These are phyloP conservation scores for Machimus atricapillus DNA, from an alignment of 2,888 invertebrate species.

Conservation along the genomic window DNA sequence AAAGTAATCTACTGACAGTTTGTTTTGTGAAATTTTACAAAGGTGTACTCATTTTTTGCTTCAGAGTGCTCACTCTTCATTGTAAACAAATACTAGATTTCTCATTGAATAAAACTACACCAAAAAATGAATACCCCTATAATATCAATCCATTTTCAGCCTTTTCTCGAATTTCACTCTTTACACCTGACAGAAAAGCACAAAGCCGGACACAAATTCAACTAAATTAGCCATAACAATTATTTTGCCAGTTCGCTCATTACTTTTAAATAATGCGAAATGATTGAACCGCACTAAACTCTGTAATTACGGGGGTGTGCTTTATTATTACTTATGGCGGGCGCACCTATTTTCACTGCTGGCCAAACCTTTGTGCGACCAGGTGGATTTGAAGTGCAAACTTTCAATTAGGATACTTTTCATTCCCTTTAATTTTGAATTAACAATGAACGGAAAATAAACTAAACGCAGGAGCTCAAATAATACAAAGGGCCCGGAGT, in stretches of 20 bases:
- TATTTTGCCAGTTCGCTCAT: neutral
- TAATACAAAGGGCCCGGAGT: neutral
- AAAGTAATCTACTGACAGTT: no score
- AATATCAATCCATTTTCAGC: neutral
- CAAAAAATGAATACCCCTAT: no score
- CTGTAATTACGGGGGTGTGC: neutral
- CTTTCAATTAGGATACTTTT: neutral
- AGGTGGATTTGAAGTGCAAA: neutral
- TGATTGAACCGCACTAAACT: neutral
- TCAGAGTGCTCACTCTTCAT: no score
- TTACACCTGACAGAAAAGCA: neutral
- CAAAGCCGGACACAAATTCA: neutral
- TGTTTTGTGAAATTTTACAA: no score
- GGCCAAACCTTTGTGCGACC: neutral
- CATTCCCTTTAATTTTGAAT: conserved; percentile 7
- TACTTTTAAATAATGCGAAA: neutral
- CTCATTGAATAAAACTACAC: no score
- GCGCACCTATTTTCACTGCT: neutral
- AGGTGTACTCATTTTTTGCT: no score
- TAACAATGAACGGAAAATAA: conserved; percentile 8
- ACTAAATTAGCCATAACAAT: neutral
- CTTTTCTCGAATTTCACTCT: neutral
- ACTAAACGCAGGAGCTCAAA: neutral
- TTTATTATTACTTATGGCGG: neutral
- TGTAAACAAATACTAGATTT: no score